Percentiles rank a stretch among this genome's conserved stretches.
These are phyloP conservation scores for Tryphoninae sp. DNA, from an alignment of 2,888 invertebrate genomes.

Conservation along the genomic window DNA sequence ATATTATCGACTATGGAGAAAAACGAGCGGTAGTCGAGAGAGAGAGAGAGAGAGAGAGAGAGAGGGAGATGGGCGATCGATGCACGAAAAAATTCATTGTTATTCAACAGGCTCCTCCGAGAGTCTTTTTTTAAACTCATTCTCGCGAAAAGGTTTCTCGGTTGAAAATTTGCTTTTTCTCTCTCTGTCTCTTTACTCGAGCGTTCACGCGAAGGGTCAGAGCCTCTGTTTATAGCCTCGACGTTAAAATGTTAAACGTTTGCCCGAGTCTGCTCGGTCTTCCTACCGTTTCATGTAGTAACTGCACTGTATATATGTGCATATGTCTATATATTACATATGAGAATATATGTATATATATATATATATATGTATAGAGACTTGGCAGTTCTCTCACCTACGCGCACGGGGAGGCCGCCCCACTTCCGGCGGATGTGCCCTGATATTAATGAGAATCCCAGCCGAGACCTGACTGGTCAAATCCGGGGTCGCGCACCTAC, in stretches of 20 bases:
- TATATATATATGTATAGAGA: slow-evolving; percentile 10
- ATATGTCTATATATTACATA: slow-evolving; percentile 16
- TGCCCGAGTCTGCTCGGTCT: slow-evolving; percentile 44
- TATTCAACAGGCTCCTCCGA: slow-evolving; percentile 13
- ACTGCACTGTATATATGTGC: slow-evolving; percentile 1
- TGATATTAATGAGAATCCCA: slow-evolving; percentile 79
- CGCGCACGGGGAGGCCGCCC: slow-evolving; percentile 75
- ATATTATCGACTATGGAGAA: neutral
- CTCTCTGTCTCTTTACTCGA: neutral
- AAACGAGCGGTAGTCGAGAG: neutral
- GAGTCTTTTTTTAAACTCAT: slow-evolving; percentile 34
- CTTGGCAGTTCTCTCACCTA: slow-evolving; percentile 74
- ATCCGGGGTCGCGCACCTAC: slow-evolving; percentile 64
- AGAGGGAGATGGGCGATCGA: neutral
- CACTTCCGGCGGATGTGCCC: slow-evolving; percentile 81
- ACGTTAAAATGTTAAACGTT: slow-evolving; percentile 61
- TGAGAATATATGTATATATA: neutral
- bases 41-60: no score
- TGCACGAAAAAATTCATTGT: slow-evolving; percentile 10
- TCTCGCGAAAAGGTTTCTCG: slow-evolving; percentile 1
- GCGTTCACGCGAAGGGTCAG: slow-evolving; percentile 49
- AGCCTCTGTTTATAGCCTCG: slow-evolving; percentile 47
- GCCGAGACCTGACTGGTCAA: slow-evolving; percentile 68
- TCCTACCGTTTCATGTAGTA: slow-evolving; percentile 45
- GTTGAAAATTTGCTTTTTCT: slow-evolving; percentile 23